A percentile compares a stretch with the other conserved stretches of the same genome.
These are phyloP conservation scores for Centruroides vittatus DNA, from an alignment of 1,140 invertebrate species.

Conservation along the genomic window DNA sequence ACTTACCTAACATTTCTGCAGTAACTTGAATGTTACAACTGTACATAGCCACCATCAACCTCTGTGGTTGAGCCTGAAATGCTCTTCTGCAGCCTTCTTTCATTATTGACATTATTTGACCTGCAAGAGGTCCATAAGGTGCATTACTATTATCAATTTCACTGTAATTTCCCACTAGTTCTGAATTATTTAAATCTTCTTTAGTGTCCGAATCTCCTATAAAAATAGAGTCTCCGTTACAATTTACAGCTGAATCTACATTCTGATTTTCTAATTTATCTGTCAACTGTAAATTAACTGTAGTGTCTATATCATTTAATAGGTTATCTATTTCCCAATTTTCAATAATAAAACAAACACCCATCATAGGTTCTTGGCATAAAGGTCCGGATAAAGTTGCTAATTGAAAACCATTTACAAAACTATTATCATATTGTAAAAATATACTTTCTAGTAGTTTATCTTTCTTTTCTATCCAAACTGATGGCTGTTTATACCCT, in stretches of 20 bases:
- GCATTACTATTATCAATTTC: constrained; percentile 6
- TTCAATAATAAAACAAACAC: constrained; percentile 77
- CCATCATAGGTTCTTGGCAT: constrained; percentile 92
- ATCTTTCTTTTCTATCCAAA: constrained; percentile 3
- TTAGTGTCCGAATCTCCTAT: too few relatives aligned
- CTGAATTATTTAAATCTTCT: too few relatives aligned
- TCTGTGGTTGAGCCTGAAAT: constrained; percentile 75
- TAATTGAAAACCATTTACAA: constrained; percentile 90
- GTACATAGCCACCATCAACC: constrained; percentile 94
- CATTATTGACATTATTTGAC: constrained; percentile 80
- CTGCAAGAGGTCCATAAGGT: constrained; percentile 41
- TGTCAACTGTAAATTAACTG: too few relatives aligned
- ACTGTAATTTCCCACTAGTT: too few relatives aligned
- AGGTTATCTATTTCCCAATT: constrained; percentile 44
- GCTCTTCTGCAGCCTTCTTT: constrained; percentile 78
- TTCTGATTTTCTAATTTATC: too few relatives aligned
- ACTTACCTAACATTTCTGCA: constrained; percentile 81
- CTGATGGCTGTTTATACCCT: constrained; percentile 13
- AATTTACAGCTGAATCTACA: too few relatives aligned
- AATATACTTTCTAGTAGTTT: too few relatives aligned
- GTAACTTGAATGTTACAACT: constrained; percentile 83
- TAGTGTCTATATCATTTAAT: too few relatives aligned
- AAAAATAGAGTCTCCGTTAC: too few relatives aligned
- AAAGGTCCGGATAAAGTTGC: constrained; percentile 75
- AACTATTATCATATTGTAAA: not conserved